Evolutionary conservation across 2,888 invertebrate genomes (phyloP).

Genomic region (Colletes collaris): DNA sequence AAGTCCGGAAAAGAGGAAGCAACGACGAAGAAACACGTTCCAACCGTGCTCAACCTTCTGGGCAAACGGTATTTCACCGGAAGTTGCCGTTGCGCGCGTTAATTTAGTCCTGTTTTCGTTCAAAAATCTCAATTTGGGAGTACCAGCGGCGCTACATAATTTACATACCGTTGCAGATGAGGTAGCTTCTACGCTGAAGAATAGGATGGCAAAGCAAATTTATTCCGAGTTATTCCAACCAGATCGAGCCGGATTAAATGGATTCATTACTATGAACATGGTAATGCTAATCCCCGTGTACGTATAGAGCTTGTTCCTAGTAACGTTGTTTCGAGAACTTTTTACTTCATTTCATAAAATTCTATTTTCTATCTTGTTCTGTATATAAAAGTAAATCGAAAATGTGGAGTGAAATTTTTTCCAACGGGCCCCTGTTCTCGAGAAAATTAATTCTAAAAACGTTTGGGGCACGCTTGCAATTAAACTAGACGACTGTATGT

Average conservation of each 20-base stretch:
- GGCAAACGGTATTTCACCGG: constrained; percentile 10
- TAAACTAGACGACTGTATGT: too few species aligned
- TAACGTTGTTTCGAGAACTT: too few species aligned
- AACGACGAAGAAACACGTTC: not conserved
- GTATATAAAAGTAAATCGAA: too few species aligned
- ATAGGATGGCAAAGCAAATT: constrained; percentile 16
- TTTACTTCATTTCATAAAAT: too few species aligned
- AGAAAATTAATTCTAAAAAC: too few species aligned
- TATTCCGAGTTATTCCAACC: constrained; percentile 20
- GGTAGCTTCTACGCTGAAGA: constrained; percentile 4
- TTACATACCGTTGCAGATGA: constrained; percentile 39
- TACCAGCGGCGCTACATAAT: constrained; percentile 24
- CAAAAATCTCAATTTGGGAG: constrained; percentile 45
- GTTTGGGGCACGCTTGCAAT: too few species aligned
- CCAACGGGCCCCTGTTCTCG: too few species aligned
- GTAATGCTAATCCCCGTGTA: not conserved
- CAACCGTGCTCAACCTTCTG: not conserved
- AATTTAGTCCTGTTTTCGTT: constrained; percentile 18
- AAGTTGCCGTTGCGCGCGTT: constrained; percentile 19
- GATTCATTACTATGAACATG: constrained; percentile 14
- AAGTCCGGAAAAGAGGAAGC: not conserved
- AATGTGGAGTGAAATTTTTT: too few species aligned
- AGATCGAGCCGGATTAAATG: constrained; percentile 29
- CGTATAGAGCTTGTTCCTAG: too few species aligned
- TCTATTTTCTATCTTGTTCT: too few species aligned